These are phyloP conservation scores for Calliopum simillimum DNA, from an alignment of 2,888 invertebrate genomes.

Conservation along the genomic window DNA sequence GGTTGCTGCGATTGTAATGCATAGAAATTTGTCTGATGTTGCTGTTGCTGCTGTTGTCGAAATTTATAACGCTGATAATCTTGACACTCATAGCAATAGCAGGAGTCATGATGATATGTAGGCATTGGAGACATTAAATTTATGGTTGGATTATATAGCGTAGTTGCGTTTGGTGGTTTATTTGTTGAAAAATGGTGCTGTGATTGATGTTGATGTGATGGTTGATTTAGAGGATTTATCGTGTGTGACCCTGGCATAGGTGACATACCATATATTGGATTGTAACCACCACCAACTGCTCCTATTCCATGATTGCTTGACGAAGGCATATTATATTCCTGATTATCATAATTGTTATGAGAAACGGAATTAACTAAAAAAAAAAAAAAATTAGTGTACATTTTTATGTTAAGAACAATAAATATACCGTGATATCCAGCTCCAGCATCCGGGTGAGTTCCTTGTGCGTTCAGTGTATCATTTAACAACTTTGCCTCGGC, in stretches of 20 bases:
- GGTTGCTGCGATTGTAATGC: conserved; percentile 43
- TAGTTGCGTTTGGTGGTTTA: not conserved
- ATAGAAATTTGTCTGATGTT: conserved; percentile 40
- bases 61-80: conserved; percentile 56
- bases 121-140: conserved; percentile 38
- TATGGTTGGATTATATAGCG: conserved; percentile 33
- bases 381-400: not conserved
- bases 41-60: conserved; percentile 43
- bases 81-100: conserved; percentile 67
- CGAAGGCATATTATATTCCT: conserved; percentile 47
- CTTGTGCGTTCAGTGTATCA: conserved; percentile 40
- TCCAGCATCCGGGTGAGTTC: conserved; percentile 31
- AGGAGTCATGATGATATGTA: conserved; percentile 62
- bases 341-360: conserved; percentile 46
- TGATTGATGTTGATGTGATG: conserved; percentile 30
- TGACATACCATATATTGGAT: conserved; percentile 56
- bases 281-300: conserved; percentile 48
- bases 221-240: conserved; percentile 50
- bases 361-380: conserved; percentile 17
- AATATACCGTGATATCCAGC: conserved; percentile 7
- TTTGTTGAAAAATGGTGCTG: conserved; percentile 3
- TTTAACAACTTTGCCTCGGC: conserved; percentile 60
- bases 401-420: too few species aligned
- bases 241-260: conserved; percentile 51
- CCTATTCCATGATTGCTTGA: conserved; percentile 27